Evolutionary conservation across 2,888 invertebrate species (phyloP), one percentile per base, ranked within the genome.

Genomic region (Pristionchus exspectatus): DNA sequence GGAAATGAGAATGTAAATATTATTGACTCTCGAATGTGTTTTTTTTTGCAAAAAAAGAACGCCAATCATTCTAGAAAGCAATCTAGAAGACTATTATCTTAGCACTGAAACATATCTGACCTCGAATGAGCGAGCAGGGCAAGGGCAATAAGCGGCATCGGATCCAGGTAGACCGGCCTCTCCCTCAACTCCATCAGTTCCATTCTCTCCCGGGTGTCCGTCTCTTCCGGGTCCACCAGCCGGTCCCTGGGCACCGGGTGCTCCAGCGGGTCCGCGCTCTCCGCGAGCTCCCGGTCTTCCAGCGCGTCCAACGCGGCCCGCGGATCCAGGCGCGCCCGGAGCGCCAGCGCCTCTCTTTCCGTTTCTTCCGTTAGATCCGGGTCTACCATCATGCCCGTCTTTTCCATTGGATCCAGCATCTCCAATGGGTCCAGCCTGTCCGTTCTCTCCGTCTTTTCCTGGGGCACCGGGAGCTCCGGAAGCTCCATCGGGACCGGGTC

Each of bases 291-390:
- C 93, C 81, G 89, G 88, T 33, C 91, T 87, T 91, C 93, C 93
- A 14, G 92, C 85, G n/a, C 92, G 85, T 91, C 93, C 93, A 33
- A 92, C 90, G 87, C 91, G 90, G 90, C 92, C 93, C 33, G 84
- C 91, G 72, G 91, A 90, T 90, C 93, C 93, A 33, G 90, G 83
- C 87, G 91, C 91, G 91, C 93, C 93, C 69, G 92, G 91, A 59
- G 92, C 91, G 89, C 93, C 93, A 77, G 90, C 77, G 89, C 94
- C 93, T 54, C 91, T 90, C 89, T 92, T 90, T 91, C 93, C 94
- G 89, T 91, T 91, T 50, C 89, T 89, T 91, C 93, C 92, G 44
- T 91, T 81, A 66, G 90, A 84, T 92, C 93, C 93, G 50, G 92
- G 91, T 2, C 90, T 86, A 88, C 92, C 92, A 38, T 92, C 90